phyloP scores from a whole-genome alignment of 2,113 vertebrate species.

The Pterocles gutturalis region DNA sequence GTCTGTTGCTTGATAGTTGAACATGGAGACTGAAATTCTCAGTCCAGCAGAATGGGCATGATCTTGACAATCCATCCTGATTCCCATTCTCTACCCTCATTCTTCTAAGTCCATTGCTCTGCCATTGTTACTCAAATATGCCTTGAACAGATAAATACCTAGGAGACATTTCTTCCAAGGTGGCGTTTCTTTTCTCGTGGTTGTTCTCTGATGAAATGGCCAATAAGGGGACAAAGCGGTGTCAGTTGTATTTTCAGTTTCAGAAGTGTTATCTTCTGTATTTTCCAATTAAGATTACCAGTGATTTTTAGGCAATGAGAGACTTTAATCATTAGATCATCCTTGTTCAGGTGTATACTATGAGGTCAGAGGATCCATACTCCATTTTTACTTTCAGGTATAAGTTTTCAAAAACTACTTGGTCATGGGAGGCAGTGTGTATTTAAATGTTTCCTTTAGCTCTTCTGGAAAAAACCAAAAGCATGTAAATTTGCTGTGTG shows the following conservation, averaged over 20 bases:
- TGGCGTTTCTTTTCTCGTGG: not conserved
- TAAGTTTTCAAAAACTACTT: not conserved
- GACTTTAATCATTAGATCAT: not conserved
- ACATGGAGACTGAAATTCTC: not conserved
- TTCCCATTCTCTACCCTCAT: not conserved
- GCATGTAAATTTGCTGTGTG: not conserved
- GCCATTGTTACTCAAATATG: not conserved
- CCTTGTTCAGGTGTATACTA: not conserved
- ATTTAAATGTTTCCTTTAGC: constrained; percentile 1
- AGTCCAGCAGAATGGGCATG: not conserved
- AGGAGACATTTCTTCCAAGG: not conserved
- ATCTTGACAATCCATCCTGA: not conserved
- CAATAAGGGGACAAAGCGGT: not conserved
- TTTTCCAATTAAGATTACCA: not conserved
- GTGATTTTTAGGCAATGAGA: not conserved
- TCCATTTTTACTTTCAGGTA: not conserved
- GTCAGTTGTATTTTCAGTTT: not conserved
- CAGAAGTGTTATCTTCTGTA: not conserved
- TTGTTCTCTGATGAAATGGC: not conserved
- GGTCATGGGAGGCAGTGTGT: not conserved
- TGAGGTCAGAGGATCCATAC: not conserved
- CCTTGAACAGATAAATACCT: not conserved
- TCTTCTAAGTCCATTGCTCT: not conserved
- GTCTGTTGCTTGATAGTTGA: not conserved
- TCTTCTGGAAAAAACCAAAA: not conserved